A percentile compares a stretch with the other conserved stretches of the same genome.
These are phyloP conservation scores for Bombus terrestris DNA, from an alignment of 1,140 invertebrate species.

Conservation along the genomic window DNA sequence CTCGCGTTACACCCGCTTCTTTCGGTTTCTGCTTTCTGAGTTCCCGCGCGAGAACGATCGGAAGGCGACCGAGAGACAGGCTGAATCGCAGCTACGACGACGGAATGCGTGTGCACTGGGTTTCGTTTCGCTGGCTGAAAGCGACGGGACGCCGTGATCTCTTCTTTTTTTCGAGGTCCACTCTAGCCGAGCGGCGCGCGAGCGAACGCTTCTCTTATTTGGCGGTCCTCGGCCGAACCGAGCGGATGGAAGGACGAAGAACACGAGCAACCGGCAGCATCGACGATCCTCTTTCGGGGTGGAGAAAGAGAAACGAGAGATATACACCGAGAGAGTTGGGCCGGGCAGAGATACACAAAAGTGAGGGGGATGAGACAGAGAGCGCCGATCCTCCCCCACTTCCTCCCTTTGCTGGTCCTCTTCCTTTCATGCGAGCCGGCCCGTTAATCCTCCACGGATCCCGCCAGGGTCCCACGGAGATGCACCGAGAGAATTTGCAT, in stretches of 20 bases:
- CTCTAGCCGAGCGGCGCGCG: conserved; percentile 34
- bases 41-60: conserved; percentile 12
- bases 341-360: conserved; percentile 1
- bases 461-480: conserved; percentile 82
- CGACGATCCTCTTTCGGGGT: conserved; percentile 2
- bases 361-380: conserved; percentile 23
- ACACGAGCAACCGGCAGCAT: conserved; percentile 19
- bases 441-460: conserved; percentile 82
- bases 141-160: conserved; percentile 34
- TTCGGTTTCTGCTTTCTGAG: conserved; percentile 40
- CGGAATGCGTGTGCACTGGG: conserved; percentile 49
- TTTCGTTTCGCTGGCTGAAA: conserved; percentile 18
- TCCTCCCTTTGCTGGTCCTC: conserved; percentile 47
- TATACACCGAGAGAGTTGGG: not conserved
- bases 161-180: conserved; percentile 51
- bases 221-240: conserved; percentile 42
- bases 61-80: conserved; percentile 16
- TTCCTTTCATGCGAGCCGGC: conserved; percentile 82
- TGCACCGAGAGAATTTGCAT: conserved; percentile 83
- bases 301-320: conserved; percentile 1
- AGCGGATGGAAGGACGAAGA: conserved; percentile 50
- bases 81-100: conserved; percentile 33
- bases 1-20: not conserved
- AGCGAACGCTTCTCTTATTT: conserved; percentile 62
- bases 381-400: conserved; percentile 27